phyloP scores from a whole-genome alignment of 35 echinoderm and acorn worm species.

The Heliocidaris erythrogramma region DNA sequence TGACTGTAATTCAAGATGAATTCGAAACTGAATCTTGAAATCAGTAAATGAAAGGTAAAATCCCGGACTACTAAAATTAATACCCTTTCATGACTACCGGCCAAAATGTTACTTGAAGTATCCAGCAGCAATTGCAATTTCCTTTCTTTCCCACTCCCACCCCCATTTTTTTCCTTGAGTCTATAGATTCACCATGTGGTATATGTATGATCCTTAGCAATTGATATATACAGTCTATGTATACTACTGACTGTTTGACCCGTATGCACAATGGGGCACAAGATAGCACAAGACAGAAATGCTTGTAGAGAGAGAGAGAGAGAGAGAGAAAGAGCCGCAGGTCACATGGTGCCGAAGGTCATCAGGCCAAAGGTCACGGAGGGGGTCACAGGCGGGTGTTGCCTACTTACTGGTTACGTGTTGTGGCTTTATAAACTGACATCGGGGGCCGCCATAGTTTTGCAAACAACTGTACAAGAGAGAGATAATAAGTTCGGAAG shows the following conservation, averaged over 20 bases:
- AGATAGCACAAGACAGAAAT: constrained; percentile 1
- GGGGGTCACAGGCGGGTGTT: constrained; percentile 49
- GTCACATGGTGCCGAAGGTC: constrained; percentile 28
- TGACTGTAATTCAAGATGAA: no score
- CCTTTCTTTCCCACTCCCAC: no score
- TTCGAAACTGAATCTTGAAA: no score
- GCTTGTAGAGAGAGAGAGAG: constrained; percentile 23
- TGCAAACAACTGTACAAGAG: constrained; percentile 52
- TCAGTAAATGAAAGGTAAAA: no score
- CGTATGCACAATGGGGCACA: not conserved
- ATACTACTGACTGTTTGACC: not conserved
- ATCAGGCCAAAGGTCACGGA: constrained; percentile 50
- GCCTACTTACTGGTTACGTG: constrained; percentile 54
- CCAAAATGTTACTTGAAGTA: no score
- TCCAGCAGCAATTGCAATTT: no score
- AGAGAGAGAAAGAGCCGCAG: constrained; percentile 41
- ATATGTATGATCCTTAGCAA: not conserved
- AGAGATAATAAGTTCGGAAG: constrained; percentile 37
- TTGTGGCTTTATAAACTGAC: constrained; percentile 59
- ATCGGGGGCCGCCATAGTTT: constrained; percentile 55
- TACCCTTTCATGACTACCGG: no score
- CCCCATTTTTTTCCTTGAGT: no score
- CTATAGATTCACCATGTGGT: not conserved
- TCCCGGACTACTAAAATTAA: no score
- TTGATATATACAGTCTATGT: not conserved